Conservation (phyloP, 2,888 invertebrate species). For the Salpingus planirostris region DNA sequence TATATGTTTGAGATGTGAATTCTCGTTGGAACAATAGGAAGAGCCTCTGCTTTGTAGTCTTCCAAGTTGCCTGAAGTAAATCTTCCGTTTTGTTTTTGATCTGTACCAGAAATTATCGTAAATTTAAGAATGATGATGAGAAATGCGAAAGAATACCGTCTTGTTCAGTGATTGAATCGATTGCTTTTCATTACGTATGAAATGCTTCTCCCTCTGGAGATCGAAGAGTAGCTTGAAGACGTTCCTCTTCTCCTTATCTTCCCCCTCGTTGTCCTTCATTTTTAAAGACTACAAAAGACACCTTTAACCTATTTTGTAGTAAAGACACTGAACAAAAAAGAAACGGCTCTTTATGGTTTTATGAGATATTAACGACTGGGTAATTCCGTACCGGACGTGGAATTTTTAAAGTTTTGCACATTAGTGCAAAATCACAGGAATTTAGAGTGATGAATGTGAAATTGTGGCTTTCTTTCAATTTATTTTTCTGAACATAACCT, state of each 20-base stretch:
- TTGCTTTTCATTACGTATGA: constrained; percentile 76
- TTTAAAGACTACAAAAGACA: neutral
- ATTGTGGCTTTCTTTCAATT: too few species aligned
- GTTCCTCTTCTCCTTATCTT: constrained; percentile 25
- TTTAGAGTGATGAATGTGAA: too few species aligned
- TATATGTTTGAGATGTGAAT: constrained; percentile 66
- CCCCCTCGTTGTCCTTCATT: constrained; percentile 28
- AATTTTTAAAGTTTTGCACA: too few species aligned
- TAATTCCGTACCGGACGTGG: too few species aligned
- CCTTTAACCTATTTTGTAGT: too few species aligned
- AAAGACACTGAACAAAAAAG: too few species aligned
- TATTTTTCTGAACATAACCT: too few species aligned
- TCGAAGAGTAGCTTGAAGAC: constrained; percentile 53
- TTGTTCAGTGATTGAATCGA: constrained; percentile 70
- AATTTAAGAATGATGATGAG: neutral
- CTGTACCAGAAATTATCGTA: constrained; percentile 25
- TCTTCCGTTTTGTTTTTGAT: constrained; percentile 48
- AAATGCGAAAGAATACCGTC: constrained; percentile 55
- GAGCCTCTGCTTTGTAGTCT: constrained; percentile 77
- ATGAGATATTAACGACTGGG: too few species aligned
- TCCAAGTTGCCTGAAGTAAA: constrained; percentile 71
- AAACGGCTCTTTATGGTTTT: too few species aligned
- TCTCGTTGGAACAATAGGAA: constrained; percentile 65
- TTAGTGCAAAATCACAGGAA: too few species aligned
- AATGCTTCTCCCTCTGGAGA: constrained; percentile 76